A percentile compares a stretch with the other conserved stretches of the same genome.
phyloP scores from a whole-genome alignment of 1,140 invertebrate genomes.

The Drosophila navojoa region DNA sequence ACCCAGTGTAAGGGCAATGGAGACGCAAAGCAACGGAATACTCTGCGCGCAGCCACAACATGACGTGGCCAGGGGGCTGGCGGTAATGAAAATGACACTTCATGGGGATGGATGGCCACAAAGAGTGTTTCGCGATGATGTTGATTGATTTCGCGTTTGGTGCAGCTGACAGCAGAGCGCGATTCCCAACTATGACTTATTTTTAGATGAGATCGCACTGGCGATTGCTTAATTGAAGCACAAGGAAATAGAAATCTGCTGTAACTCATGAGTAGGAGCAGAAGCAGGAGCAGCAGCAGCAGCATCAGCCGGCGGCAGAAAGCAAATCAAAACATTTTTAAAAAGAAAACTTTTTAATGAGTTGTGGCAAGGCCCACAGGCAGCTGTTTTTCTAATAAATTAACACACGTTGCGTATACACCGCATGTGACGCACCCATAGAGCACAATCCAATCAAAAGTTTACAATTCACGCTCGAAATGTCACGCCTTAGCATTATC shows the following conservation, averaged over 20 bases:
- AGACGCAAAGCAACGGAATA: constrained; percentile 42
- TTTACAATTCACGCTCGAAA: constrained; percentile 80
- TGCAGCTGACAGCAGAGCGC: constrained; percentile 50
- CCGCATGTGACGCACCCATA: constrained; percentile 42
- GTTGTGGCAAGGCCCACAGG: constrained; percentile 48
- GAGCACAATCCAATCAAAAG: constrained; percentile 79
- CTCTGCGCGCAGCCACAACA: constrained; percentile 30
- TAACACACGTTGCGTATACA: constrained; percentile 69
- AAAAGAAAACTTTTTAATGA: constrained; percentile 75
- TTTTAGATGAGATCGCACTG: constrained; percentile 19
- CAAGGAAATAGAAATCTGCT: constrained; percentile 8
- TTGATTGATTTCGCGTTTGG: constrained; percentile 72
- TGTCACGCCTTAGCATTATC: constrained; percentile 58
- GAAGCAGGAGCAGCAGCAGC: background rate
- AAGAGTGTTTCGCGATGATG: constrained; percentile 47
- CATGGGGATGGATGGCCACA: constrained; percentile 8
- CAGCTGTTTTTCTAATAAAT: constrained; percentile 64
- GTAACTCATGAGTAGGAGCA: constrained; percentile 7
- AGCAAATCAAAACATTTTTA: constrained; percentile 65
- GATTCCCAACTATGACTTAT: constrained; percentile 48
- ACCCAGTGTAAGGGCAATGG: background rate
- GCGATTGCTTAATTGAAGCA: constrained; percentile 70
- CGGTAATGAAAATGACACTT: constrained; percentile 68
- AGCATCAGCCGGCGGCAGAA: constrained; percentile 26
- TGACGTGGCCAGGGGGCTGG: constrained; percentile 15